Evolutionary conservation across 1,140 invertebrate genomes (phyloP).

Genomic region (Littorina saxatilis): DNA sequence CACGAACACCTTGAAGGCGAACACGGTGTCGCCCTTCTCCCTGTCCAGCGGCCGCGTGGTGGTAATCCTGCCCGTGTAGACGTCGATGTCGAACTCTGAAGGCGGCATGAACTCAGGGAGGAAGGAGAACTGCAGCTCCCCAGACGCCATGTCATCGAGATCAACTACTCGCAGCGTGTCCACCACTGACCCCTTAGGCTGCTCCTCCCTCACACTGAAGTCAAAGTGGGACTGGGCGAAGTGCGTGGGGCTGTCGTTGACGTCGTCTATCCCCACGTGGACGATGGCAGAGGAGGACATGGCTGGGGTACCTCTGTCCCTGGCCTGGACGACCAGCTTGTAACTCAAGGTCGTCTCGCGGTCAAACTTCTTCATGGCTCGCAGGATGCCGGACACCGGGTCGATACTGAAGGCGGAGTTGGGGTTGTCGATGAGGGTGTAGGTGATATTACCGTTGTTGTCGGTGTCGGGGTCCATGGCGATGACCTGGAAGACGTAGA

Average conservation of each 20-base stretch:
- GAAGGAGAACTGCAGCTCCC: conserved; percentile 60
- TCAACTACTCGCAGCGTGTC: conserved; percentile 42
- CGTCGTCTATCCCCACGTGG: conserved; percentile 39
- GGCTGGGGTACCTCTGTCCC: conserved; percentile 53
- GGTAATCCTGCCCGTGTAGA: conserved; percentile 86
- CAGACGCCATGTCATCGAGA: conserved; percentile 32
- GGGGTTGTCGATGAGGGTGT: conserved; percentile 85
- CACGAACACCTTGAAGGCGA: conserved; percentile 90
- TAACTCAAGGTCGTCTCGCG: conserved; percentile 56
- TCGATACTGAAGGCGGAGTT: conserved; percentile 74
- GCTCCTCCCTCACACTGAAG: conserved; percentile 45
- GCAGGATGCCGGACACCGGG: conserved; percentile 56
- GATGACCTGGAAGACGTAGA: conserved; percentile 86
- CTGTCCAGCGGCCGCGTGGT: conserved; percentile 85
- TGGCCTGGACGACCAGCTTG: conserved; percentile 57
- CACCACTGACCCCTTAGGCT: conserved; percentile 27
- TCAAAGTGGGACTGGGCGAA: conserved; percentile 48
- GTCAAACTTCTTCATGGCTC: conserved; percentile 54
- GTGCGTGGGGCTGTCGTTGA: conserved; percentile 51
- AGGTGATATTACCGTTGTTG: conserved; percentile 75
- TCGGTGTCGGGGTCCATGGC: conserved; percentile 77
- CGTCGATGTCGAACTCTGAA: conserved; percentile 85
- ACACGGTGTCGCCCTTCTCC: conserved; percentile 88
- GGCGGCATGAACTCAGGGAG: conserved; percentile 55
- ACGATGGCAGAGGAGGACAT: conserved; percentile 76